Conservation (phyloP, 2,113 vertebrate genomes). For the Nycticryphes semicollaris region DNA sequence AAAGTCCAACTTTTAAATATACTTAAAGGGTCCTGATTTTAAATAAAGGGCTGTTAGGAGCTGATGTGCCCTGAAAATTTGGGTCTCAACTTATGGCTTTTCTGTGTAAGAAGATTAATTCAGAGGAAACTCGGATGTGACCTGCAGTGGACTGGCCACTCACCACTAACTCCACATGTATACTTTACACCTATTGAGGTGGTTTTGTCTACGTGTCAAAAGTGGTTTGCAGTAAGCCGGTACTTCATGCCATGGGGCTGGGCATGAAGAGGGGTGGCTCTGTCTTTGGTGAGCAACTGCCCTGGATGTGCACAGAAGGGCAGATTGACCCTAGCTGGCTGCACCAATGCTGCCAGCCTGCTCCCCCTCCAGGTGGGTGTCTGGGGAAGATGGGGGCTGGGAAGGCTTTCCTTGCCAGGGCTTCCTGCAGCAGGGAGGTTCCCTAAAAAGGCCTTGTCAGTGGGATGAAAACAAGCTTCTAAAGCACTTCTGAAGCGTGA, state of each 20-base stretch:
- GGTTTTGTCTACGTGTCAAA: neutral
- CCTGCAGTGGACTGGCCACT: neutral
- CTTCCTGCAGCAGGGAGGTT: slow-evolving; percentile 13
- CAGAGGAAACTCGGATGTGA: neutral
- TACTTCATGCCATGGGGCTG: neutral
- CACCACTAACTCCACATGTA: neutral
- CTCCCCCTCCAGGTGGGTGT: neutral
- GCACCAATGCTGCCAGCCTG: neutral
- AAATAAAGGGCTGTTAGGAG: neutral
- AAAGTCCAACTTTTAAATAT: neutral
- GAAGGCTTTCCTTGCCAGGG: slow-evolving; percentile 30
- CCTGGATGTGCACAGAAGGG: neutral
- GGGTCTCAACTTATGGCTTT: neutral
- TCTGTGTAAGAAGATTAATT: neutral
- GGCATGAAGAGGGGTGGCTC: neutral
- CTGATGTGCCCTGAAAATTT: neutral
- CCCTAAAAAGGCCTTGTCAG: slow-evolving; percentile 33
- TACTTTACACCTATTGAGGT: neutral
- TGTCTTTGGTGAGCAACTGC: neutral
- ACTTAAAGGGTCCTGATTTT: neutral
- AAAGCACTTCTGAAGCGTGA: slow-evolving; percentile 11
- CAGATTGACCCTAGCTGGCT: neutral
- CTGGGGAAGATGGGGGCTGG: neutral
- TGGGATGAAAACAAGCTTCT: slow-evolving; percentile 38
- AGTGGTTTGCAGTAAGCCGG: neutral